phyloP scores from a whole-genome alignment of 2,797 vertebrate species.

The Typhlichthys subterraneus region DNA sequence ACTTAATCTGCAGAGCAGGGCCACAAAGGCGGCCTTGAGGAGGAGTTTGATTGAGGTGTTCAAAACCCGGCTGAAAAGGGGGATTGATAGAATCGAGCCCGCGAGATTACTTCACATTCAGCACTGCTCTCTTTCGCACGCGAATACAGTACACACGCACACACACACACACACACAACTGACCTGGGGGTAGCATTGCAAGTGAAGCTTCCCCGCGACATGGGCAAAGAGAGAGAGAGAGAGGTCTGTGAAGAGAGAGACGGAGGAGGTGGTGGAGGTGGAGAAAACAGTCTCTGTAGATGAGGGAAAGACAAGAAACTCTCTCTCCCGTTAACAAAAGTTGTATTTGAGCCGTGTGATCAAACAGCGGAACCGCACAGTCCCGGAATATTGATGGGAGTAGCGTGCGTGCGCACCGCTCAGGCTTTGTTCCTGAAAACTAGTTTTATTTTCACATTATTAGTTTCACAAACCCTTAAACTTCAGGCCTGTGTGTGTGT shows the following conservation, averaged over 20 bases:
- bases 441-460: conserved; percentile 34
- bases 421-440: conserved; percentile 1
- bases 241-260: conserved; percentile 20
- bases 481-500: conserved; percentile 1
- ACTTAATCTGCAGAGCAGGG: conserved; percentile 66
- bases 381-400: conserved; percentile 36
- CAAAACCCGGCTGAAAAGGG: conserved; percentile 65
- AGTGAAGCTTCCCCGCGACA: conserved; percentile 63
- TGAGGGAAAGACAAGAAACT: conserved; percentile 21
- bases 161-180: conserved; percentile 14
- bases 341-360: conserved; percentile 39
- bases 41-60: conserved; percentile 77
- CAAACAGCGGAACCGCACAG: conserved; percentile 35
- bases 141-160: conserved; percentile 6
- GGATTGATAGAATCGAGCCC: conserved; percentile 72
- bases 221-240: conserved; percentile 18
- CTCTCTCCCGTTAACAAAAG: conserved; percentile 18
- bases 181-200: conserved; percentile 69
- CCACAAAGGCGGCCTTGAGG: conserved; percentile 77
- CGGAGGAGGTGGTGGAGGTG: conserved; percentile 6
- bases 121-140: conserved; percentile 7
- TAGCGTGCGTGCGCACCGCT: neutral
- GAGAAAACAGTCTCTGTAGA: neutral
- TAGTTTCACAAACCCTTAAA: conserved; percentile 26
- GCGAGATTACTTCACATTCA: conserved; percentile 71